These are phyloP conservation scores for Takifugu ocellatus DNA, from an alignment of 2,797 vertebrate species.

Conservation along the genomic window DNA sequence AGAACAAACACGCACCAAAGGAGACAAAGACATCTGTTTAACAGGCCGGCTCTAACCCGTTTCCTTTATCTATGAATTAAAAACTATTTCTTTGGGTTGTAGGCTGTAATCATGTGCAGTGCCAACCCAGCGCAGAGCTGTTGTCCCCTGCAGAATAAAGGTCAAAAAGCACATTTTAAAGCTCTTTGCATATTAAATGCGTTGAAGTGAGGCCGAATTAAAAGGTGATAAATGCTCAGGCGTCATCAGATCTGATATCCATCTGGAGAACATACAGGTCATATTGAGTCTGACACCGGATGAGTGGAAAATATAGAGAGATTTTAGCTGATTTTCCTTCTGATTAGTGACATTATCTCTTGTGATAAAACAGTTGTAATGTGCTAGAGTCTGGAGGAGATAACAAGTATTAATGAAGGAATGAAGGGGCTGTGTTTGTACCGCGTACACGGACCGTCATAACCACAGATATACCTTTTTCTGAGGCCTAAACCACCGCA, in stretches of 20 bases:
- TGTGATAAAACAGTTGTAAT: not conserved
- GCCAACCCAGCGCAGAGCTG: conserved; percentile 7
- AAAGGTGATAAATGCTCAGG: conserved; percentile 14
- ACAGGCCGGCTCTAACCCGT: conserved; percentile 21
- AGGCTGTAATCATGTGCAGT: conserved; percentile 35
- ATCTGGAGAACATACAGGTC: conserved; percentile 2
- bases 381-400: not conserved
- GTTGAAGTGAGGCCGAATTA: conserved; percentile 23
- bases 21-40: conserved; percentile 24
- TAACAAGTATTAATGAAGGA: no score
- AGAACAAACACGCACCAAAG: conserved; percentile 35
- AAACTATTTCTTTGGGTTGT: conserved; percentile 30
- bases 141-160: conserved; percentile 18
- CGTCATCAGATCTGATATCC: conserved; percentile 5
- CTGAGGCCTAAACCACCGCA: conserved; percentile 22
- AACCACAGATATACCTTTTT: conserved; percentile 1
- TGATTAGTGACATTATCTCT: conserved; percentile 1
- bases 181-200: conserved; percentile 16
- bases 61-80: conserved; percentile 38
- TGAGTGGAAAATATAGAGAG: not conserved
- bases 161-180: conserved; percentile 7
- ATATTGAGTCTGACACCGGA: no score
- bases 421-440: no score
- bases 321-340: not conserved
- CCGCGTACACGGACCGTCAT: no score